Base-by-base conservation (phyloP, 2,113 vertebrate genomes). In the Myrmophylax atrothorax region DNA sequence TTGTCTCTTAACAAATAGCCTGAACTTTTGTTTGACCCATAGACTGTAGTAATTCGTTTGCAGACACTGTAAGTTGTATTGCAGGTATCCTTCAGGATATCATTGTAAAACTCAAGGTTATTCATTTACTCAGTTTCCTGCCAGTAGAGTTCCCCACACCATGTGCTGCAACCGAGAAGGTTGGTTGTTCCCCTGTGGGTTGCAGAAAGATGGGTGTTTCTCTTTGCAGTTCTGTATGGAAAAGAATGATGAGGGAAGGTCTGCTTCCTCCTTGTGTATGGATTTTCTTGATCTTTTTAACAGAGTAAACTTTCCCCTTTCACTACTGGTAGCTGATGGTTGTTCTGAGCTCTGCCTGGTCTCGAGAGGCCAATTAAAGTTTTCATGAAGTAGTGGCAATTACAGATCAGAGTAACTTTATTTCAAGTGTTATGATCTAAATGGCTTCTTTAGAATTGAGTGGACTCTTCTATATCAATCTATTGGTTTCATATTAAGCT, bases 91-190 rank as follows among this genome's bases (percentile, higher is more conserved):
- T 60, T 83, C 29, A 64, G 29, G 35, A 12, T 55, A 56, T 50
- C 14, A 16, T 67, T 91, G 80, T 93, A 90, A 90, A 96, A 82
- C 23, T 87, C 64, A 78, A 78, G 73, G 85, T 94, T 94, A 80
- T 78, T 94, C 12, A 58, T 90, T 90, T 81, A 74, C 84, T 93
- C 47, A 9, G 15, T 82, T 96, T 94, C 91, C 89, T 95, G 94
- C 67, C 63, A 33, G 84, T 10, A 20, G 44, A 94, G 44, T 46
- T 87, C 58, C 49, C 60, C n/a, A 37, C 56, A 25, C 64, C 35
- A 2, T 49, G 37, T 12, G 13, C 58, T 90, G 69, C 49, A 72
- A 40, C 47, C 60, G 12, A 55, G 47, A 64, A 84, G 44, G n/a
- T 46, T 66, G 72, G 1, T 90, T 88, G 72, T n/a, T 90, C 37